A percentile compares a stretch with the other conserved stretches of the same genome.
These are phyloP conservation scores for Laterallus jamaicensis DNA, from an alignment of 2,113 vertebrate species.

Conservation along the genomic window DNA sequence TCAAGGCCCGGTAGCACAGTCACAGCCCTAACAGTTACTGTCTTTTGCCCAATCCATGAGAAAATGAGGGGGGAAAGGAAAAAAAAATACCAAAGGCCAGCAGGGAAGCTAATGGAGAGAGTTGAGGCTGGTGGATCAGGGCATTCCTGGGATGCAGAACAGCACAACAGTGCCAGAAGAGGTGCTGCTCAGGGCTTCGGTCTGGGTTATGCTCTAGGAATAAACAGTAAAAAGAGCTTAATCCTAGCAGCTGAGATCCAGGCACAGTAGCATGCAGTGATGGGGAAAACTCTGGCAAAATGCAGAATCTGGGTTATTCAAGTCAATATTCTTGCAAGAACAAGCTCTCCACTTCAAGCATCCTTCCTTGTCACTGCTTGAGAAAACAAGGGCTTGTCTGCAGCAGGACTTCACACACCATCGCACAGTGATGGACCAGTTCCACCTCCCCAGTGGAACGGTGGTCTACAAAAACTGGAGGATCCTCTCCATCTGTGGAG, in stretches of 20 bases:
- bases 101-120: not conserved
- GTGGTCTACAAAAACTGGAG: not conserved
- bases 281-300: not conserved
- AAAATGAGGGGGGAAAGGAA: not conserved
- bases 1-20: not conserved
- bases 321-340: not conserved
- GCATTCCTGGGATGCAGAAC: fast-evolving
- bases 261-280: fast-evolving
- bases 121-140: not conserved
- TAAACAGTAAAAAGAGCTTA: not conserved
- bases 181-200: not conserved
- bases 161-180: not conserved
- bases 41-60: not conserved
- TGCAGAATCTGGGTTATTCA: not conserved
- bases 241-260: not conserved
- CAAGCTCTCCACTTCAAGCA: fast-evolving
- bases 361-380: not conserved
- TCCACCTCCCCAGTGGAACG: not conserved
- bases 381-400: not conserved
- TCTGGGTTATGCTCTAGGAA: not conserved
- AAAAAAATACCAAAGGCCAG: not conserved
- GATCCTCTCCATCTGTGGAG: not conserved
- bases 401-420: not conserved
- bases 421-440: not conserved
- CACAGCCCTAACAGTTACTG: not conserved